A percentile compares a stretch with the other conserved stretches of the same genome.
These are phyloP conservation scores for Drosophila robusta DNA, from an alignment of 2,888 invertebrate genomes.

Conservation along the genomic window DNA sequence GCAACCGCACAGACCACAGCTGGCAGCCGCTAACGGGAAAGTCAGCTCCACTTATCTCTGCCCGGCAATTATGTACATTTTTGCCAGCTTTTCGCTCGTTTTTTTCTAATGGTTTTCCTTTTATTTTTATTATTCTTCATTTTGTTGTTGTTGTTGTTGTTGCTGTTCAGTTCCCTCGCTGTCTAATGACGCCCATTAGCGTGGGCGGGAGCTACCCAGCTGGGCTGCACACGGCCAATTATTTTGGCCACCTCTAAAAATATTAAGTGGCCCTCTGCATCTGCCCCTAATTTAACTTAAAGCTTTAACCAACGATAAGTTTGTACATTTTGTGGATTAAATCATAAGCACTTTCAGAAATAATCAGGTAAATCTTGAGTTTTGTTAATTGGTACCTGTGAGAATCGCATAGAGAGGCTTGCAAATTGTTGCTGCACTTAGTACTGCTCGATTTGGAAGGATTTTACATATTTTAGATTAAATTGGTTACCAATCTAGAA, in stretches of 20 bases:
- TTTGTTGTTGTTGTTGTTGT: constrained; percentile 2
- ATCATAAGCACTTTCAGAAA: not conserved
- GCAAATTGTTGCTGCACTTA: too few relatives aligned
- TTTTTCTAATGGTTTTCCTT: constrained; percentile 47
- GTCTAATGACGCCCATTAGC: constrained; percentile 57
- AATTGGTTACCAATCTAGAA: too few relatives aligned
- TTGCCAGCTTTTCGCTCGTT: constrained; percentile 19
- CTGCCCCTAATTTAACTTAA: constrained; percentile 19
- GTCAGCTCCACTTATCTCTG: constrained; percentile 40
- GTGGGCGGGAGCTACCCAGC: constrained; percentile 27
- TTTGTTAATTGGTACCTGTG: not conserved
- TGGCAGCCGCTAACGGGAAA: constrained; percentile 24
- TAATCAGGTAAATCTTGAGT: not conserved
- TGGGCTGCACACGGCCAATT: constrained; percentile 38
- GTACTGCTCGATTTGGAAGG: too few relatives aligned
- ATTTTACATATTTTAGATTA: too few relatives aligned
- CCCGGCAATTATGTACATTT: constrained; percentile 51
- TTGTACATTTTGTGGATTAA: not conserved
- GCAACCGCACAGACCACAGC: constrained; percentile 36
- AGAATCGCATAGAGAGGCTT: not conserved
- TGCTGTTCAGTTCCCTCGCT: constrained; percentile 21
- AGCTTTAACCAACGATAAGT: constrained; percentile 1
- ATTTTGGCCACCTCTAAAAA: constrained; percentile 21
- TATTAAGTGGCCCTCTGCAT: constrained; percentile 14
- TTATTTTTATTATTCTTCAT: constrained; percentile 4